Evolutionary conservation across 1,140 invertebrate genomes (phyloP).

Genomic region (Diplogasteroides magnus): DNA sequence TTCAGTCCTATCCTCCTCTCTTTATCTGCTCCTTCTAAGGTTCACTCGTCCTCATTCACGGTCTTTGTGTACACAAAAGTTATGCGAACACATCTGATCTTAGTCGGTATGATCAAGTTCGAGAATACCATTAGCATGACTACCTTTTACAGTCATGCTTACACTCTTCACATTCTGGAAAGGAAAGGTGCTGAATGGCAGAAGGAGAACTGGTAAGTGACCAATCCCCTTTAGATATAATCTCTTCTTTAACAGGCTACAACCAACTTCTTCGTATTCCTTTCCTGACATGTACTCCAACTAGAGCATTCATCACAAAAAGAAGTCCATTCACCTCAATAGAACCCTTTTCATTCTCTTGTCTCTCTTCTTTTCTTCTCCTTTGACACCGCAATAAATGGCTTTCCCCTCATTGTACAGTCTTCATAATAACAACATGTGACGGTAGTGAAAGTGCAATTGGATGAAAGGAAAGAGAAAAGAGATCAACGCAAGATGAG

Average conservation of each 20-base stretch:
- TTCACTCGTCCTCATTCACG: conserved; percentile 79
- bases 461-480: no score
- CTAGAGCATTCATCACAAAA: neutral
- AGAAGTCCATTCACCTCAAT: no score
- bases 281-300: conserved; percentile 38
- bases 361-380: no score
- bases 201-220: conserved; percentile 72
- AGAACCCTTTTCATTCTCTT: no score
- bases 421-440: no score
- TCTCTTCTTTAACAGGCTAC: conserved; percentile 39
- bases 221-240: neutral
- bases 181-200: conserved; percentile 70
- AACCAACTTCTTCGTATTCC: conserved; percentile 42
- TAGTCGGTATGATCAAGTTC: conserved; percentile 61
- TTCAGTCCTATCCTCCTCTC: neutral
- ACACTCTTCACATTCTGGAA: conserved; percentile 91
- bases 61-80: conserved; percentile 86
- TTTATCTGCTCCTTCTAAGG: conserved; percentile 61
- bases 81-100: conserved; percentile 74
- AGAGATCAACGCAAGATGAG: no score
- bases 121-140: no score
- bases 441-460: no score
- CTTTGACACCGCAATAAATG: no score
- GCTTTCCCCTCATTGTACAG: no score
- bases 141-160: conserved; percentile 66